A percentile compares a stretch with the other conserved stretches of the same genome.
phyloP scores from a whole-genome alignment of 2,888 invertebrate genomes.

The Drosophila hamatofila region DNA sequence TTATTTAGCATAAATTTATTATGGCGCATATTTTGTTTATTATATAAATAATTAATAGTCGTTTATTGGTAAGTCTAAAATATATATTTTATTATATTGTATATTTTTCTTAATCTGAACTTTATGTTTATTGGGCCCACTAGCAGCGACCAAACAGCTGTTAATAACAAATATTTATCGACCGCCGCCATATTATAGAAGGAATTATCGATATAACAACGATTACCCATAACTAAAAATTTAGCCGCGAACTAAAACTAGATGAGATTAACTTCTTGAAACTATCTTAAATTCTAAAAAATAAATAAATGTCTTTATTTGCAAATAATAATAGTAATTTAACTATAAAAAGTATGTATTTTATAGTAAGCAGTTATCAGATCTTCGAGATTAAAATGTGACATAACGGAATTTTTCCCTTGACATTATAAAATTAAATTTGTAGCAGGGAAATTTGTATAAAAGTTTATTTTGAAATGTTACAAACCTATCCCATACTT shows the following conservation, averaged over 20 bases:
- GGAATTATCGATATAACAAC: conserved; percentile 1
- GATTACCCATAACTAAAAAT: neutral
- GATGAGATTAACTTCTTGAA: neutral
- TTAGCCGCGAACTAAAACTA: neutral
- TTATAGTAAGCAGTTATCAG: neutral
- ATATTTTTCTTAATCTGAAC: neutral
- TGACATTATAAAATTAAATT: neutral
- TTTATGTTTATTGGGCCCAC: neutral
- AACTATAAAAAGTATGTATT: neutral
- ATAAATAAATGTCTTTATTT: neutral
- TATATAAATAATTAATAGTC: neutral
- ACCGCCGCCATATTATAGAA: conserved; percentile 7
- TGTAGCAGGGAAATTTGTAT: neutral
- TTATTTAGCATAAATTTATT: too few relatives aligned
- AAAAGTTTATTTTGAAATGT: conserved; percentile 23
- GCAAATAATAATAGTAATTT: neutral
- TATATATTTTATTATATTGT: neutral
- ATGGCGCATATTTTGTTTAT: neutral
- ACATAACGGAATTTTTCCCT: conserved; percentile 19
- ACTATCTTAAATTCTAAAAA: neutral
- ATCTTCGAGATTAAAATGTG: conserved; percentile 4
- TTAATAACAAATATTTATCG: conserved; percentile 4
- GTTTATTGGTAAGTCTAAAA: neutral
- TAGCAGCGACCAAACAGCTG: neutral
- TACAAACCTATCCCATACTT: neutral